A percentile compares a stretch with the other conserved stretches of the same genome.
Evolutionary conservation across 2,113 vertebrate genomes (phyloP).

Genomic region (Anguilla rostrata): DNA sequence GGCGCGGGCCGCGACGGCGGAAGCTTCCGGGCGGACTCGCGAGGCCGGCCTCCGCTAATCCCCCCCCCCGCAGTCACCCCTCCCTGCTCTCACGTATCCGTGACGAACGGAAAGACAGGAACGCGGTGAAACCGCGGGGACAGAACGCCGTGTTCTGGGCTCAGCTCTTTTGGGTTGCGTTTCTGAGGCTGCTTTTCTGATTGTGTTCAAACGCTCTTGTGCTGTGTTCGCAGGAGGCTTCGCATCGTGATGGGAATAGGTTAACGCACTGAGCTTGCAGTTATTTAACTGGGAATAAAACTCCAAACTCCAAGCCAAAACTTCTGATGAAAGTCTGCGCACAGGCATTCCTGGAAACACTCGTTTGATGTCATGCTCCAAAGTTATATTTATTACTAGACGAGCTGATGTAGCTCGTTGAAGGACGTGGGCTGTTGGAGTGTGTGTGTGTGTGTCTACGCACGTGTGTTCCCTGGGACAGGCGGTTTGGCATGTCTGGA

Average conservation of each 20-base stretch:
- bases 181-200: neutral
- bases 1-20: constrained; percentile 44
- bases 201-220: neutral
- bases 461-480: neutral
- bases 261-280: neutral
- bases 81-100: neutral
- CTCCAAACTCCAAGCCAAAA: neutral
- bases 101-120: neutral
- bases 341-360: neutral
- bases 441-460: neutral
- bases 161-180: neutral
- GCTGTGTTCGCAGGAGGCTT: neutral
- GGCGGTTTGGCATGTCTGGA: neutral
- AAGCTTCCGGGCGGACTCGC: constrained; percentile 1
- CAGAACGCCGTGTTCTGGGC: neutral
- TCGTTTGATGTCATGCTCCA: neutral
- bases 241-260: neutral
- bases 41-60: neutral
- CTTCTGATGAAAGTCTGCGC: neutral
- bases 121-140: neutral
- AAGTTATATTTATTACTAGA: neutral
- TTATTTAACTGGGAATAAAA: neutral
- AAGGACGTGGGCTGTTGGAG: neutral
- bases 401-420: neutral
- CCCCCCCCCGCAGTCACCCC: too few species aligned